Percentiles rank a stretch among this genome's conserved stretches.
These are phyloP conservation scores for Sarcophaga bullata DNA, from an alignment of 1,140 invertebrate genomes.

Conservation along the genomic window DNA sequence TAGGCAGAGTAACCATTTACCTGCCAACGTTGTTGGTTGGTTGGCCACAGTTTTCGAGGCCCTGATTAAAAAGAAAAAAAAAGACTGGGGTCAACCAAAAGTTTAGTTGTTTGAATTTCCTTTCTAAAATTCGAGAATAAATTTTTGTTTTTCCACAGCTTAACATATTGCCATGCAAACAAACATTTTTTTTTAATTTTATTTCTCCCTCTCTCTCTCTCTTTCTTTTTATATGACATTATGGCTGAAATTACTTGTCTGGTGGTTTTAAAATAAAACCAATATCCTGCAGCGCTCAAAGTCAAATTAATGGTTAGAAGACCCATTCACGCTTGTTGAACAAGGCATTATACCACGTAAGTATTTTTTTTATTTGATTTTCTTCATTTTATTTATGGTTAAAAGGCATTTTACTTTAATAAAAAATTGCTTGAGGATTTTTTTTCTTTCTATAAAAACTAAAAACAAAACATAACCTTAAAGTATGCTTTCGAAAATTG, in stretches of 20 bases:
- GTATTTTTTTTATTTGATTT: slow-evolving; percentile 67
- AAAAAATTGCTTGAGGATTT: neutral
- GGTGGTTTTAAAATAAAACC: neutral
- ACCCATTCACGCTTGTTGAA: slow-evolving; percentile 90
- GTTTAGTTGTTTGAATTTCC: no score
- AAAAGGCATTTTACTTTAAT: neutral
- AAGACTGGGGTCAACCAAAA: no score
- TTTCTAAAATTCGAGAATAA: no score
- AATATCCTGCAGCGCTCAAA: slow-evolving; percentile 83
- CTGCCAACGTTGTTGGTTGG: no score
- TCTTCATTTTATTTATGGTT: neutral
- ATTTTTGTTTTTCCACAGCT: no score
- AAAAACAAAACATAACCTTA: neutral
- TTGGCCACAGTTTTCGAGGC: no score
- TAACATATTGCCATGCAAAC: no score
- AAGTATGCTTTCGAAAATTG: no score
- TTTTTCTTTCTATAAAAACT: neutral
- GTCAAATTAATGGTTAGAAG: slow-evolving; percentile 95
- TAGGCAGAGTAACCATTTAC: no score
- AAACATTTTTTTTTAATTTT: no score
- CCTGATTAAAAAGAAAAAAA: no score
- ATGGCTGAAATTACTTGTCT: neutral
- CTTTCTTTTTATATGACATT: slow-evolving; percentile 8
- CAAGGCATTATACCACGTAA: slow-evolving; percentile 99
- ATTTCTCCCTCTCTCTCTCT: neutral